Base-by-base conservation (phyloP, 2,888 invertebrate species). In the Gryllus longicercus region DNA sequence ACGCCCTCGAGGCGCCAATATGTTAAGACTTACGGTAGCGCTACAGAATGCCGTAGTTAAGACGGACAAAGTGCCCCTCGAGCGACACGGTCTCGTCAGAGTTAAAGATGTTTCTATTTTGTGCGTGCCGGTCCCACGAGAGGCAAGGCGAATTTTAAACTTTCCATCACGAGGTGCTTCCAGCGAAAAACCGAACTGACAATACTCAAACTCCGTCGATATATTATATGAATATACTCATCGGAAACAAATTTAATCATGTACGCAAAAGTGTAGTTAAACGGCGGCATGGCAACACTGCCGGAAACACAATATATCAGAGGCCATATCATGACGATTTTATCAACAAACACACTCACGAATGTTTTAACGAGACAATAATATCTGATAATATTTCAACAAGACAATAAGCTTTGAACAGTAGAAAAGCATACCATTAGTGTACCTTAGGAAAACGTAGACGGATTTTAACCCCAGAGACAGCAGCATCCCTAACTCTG, bases 341-440 rank as follows among this genome's bases (percentile, higher is more conserved):
- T 63, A 63, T 63, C 63, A 63, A 14, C n/a, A 18, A 63, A 63
- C 14, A 14, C n/a, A n/a, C n/a, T 63, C n/a, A 14, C n/a, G 63
- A 63, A 63, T n/a, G 8, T 63, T 63, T 63, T 63, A 63, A 63
- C 63, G 63, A 63, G 63, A 63, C 63, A 63, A 63, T 63, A 63
- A 63, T 63, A 14, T 18, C n/a, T 14, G n/a, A 63, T 63, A 63
- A 63, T 18, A 63, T 63, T 63, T 63, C n/a, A 63, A 63, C 63
- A n/a, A 18, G 63, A 63, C 63, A 63, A 63, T 63, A 63, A 63
- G 63, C 63, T 63, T 63, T 14, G 16, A 18, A n/a, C 14, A 18
- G 63, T 63, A 63, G 63, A 63, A n/a, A 63, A 63, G 63, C 63
- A 63, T 18, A 63, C 63, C 14, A 18, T 14, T 63, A 63, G 63